Conservation (phyloP, 2,888 invertebrate species). For the Coremacera marginata region DNA sequence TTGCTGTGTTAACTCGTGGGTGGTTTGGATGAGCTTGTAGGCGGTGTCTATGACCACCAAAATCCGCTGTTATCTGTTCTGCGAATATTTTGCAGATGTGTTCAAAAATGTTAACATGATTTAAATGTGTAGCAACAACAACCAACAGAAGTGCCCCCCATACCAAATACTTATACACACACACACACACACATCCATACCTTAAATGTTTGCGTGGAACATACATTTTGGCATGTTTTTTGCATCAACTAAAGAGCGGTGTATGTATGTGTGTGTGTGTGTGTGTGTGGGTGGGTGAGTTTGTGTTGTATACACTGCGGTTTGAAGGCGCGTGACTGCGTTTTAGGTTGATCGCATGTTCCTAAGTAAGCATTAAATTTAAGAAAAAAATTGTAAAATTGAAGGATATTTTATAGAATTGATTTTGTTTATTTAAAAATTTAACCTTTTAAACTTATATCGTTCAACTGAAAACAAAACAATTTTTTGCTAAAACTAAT, state of each 20-base stretch:
- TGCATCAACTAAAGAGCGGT: background rate
- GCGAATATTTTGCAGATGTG: background rate
- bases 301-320: background rate
- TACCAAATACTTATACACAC: background rate
- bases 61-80: background rate
- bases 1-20: background rate
- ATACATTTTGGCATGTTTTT: background rate
- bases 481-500: no score
- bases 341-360: background rate
- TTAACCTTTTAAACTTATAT: no score
- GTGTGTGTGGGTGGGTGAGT: no score
- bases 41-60: background rate
- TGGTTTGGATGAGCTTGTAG: no score
- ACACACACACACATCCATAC: background rate
- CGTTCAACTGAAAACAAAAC: no score
- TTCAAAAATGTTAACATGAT: background rate
- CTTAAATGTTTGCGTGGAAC: background rate
- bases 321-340: background rate
- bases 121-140: conserved; percentile 1
- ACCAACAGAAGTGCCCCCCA: background rate
- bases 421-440: no score
- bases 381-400: background rate
- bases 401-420: no score
- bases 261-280: background rate
- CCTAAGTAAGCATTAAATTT: background rate